Evolutionary conservation across 2,797 vertebrate species (phyloP).

Genomic region (Dipus sagitta): DNA sequence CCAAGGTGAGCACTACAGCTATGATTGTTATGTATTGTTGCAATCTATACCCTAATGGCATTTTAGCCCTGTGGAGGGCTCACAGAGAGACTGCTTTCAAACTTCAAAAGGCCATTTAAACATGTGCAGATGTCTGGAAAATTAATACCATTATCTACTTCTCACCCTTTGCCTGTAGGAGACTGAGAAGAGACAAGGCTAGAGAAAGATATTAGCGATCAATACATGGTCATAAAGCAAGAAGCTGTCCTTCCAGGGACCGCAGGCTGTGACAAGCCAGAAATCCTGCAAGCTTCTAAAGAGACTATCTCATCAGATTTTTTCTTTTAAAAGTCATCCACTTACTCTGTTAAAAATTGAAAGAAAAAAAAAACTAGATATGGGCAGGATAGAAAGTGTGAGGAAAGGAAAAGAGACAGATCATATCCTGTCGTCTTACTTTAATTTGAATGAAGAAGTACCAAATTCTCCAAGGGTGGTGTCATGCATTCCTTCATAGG

Average conservation of each 20-base stretch:
- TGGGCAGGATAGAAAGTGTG: background rate
- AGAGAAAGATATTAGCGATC: conserved; percentile 86
- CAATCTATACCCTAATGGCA: conserved; percentile 87
- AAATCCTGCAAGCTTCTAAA: conserved; percentile 62
- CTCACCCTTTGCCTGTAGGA: conserved; percentile 88
- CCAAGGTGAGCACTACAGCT: conserved; percentile 82
- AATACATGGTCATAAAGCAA: conserved; percentile 83
- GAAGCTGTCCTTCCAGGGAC: conserved; percentile 78
- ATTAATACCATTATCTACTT: conserved; percentile 90
- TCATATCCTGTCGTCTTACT: conserved; percentile 71
- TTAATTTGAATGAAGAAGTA: conserved; percentile 79
- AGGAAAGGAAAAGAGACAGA: background rate
- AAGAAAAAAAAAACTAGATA: conserved; percentile 52
- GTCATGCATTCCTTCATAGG: conserved; percentile 78
- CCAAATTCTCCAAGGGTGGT: conserved; percentile 57
- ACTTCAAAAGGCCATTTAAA: conserved; percentile 90
- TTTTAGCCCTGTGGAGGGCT: conserved; percentile 89
- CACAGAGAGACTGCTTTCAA: conserved; percentile 86
- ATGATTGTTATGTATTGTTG: conserved; percentile 87
- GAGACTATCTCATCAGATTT: conserved; percentile 67
- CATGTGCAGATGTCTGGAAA: conserved; percentile 91
- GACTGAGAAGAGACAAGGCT: conserved; percentile 84
- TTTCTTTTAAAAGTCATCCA: conserved; percentile 78
- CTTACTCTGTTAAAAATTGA: conserved; percentile 82
- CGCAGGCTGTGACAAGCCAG: conserved; percentile 62